Percentiles rank a stretch among this genome's conserved stretches.
These are phyloP conservation scores for Pituophis catenifer DNA, from an alignment of 2,113 vertebrate species.

Conservation along the genomic window DNA sequence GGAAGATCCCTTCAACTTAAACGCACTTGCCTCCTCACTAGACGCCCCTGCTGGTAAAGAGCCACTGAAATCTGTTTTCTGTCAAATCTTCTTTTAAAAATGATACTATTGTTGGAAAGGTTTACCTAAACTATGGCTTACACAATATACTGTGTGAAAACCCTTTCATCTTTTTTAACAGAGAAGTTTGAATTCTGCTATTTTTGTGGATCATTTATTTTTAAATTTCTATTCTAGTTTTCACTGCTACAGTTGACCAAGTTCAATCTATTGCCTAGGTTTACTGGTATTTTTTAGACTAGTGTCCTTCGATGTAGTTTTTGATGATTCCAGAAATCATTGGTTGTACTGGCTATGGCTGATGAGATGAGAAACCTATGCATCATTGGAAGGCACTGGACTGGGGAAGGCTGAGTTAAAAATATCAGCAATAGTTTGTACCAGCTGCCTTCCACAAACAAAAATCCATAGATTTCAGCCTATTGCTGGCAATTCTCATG, in stretches of 20 bases:
- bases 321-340: background rate
- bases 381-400: background rate
- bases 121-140: background rate
- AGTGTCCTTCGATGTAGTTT: background rate
- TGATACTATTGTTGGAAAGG: background rate
- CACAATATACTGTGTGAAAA: background rate
- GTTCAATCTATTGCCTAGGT: background rate
- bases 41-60: conserved; percentile 54
- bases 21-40: conserved; percentile 16
- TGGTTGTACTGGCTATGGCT: background rate
- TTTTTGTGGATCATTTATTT: background rate
- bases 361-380: background rate
- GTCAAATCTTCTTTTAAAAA: background rate
- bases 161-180: background rate
- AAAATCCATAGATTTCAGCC: background rate
- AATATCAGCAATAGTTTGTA: background rate
- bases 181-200: background rate
- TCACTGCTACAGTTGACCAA: background rate
- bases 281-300: background rate
- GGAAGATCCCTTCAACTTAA: background rate
- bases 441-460: background rate
- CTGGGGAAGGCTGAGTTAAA: background rate
- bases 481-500: background rate
- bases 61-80: background rate
- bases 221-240: background rate